Percentiles rank a stretch among this genome's conserved stretches.
These are phyloP conservation scores for Orgyia antiqua DNA, from an alignment of 2,888 invertebrate genomes.

Conservation along the genomic window DNA sequence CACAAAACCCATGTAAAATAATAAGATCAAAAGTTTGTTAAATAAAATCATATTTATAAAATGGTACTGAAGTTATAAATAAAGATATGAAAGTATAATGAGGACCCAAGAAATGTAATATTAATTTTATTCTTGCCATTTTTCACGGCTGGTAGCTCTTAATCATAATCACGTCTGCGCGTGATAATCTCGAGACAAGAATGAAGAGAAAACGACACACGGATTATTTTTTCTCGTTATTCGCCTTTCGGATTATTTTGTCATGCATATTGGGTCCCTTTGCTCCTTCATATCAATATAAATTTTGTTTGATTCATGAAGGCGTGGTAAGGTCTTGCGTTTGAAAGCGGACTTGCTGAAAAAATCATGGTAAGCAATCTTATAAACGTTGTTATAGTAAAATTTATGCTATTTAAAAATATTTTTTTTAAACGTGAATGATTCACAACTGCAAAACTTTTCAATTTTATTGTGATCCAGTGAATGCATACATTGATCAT, in stretches of 20 bases:
- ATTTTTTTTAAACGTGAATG: no score
- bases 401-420: no score
- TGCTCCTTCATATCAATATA: slow-evolving; percentile 14
- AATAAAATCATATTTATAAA: slow-evolving; percentile 5
- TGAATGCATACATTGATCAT: no score
- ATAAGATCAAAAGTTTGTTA: no score
- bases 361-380: no score
- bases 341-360: no score
- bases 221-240: slow-evolving; percentile 45
- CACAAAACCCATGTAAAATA: no score
- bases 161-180: slow-evolving; percentile 58
- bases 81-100: slow-evolving; percentile 38
- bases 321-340: no score
- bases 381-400: no score
- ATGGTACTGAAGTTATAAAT: slow-evolving; percentile 3
- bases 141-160: slow-evolving; percentile 47
- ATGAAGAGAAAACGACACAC: slow-evolving; percentile 55
- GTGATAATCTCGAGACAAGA: slow-evolving; percentile 52
- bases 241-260: slow-evolving; percentile 39
- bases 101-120: slow-evolving; percentile 48
- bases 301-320: no score
- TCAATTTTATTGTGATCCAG: no score
- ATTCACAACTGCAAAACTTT: no score
- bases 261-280: slow-evolving; percentile 19
- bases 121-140: slow-evolving; percentile 52